Evolutionary conservation across 2,888 invertebrate genomes (phyloP).

Genomic region (Xestia ashworthii): DNA sequence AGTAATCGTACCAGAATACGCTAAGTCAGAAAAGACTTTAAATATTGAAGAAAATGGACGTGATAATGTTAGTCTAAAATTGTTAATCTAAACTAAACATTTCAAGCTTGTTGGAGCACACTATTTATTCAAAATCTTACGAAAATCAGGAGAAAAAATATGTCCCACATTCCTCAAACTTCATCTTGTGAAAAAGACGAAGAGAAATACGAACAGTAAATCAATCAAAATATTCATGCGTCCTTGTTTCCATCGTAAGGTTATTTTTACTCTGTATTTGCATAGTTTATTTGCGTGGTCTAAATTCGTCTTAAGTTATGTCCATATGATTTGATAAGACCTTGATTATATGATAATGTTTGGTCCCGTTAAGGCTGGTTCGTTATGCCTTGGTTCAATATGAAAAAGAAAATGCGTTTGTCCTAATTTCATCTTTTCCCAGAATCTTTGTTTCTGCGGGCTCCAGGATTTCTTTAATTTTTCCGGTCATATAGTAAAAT

Average conservation of each 20-base stretch:
- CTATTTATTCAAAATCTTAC: conserved; percentile 19
- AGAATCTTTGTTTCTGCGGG: background rate
- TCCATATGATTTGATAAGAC: conserved; percentile 51
- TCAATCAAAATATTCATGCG: conserved; percentile 59
- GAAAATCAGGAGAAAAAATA: conserved; percentile 22
- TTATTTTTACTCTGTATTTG: conserved; percentile 51
- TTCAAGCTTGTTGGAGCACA: background rate
- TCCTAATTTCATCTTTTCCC: background rate
- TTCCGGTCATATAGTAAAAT: background rate
- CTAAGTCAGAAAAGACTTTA: background rate
- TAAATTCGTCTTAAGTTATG: conserved; percentile 56
- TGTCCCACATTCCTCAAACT: conserved; percentile 8
- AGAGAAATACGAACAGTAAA: conserved; percentile 34
- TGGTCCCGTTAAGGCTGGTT: conserved; percentile 34
- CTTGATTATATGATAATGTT: conserved; percentile 54
- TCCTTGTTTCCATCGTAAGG: conserved; percentile 39
- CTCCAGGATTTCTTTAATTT: background rate
- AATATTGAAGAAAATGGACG: background rate
- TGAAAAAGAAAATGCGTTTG: conserved; percentile 9
- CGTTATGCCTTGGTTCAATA: background rate
- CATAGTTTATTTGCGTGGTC: conserved; percentile 51
- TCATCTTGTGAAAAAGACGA: conserved; percentile 18
- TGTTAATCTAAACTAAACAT: background rate
- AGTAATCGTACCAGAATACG: background rate
- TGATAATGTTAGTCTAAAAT: too few species aligned